A percentile compares a stretch with the other conserved stretches of the same genome.
Conservation (phyloP, 1,140 invertebrate species). For the Brachionus plicatilis region DNA sequence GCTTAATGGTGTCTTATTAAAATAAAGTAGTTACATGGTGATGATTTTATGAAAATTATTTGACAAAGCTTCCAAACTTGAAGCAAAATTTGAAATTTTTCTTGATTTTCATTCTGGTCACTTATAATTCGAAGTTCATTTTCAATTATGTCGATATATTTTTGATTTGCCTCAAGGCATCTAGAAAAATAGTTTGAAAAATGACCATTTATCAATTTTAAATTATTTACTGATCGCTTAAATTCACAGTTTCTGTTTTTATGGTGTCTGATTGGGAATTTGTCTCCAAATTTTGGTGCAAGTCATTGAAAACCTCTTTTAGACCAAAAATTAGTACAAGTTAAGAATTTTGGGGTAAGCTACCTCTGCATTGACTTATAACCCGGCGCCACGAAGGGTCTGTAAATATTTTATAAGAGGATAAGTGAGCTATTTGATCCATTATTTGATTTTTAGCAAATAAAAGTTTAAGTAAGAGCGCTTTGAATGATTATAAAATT, state of each 20-base stretch:
- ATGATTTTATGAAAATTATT: conserved; percentile 39
- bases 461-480: background rate
- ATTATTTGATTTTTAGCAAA: background rate
- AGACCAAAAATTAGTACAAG: background rate
- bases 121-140: background rate
- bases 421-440: background rate
- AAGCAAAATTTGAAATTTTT: background rate
- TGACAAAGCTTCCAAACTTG: conserved; percentile 30
- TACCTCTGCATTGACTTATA: conserved; percentile 30
- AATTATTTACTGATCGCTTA: conserved; percentile 27
- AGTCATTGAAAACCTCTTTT: conserved; percentile 13
- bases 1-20: background rate
- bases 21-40: background rate
- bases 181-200: background rate
- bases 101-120: background rate
- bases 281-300: background rate
- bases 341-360: background rate
- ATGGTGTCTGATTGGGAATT: background rate
- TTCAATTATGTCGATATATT: conserved; percentile 24
- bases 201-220: background rate
- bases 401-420: background rate
- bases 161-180: conserved; percentile 33
- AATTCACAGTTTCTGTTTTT: background rate
- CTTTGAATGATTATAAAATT: background rate
- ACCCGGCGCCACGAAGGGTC: conserved; percentile 4